Percentiles rank a stretch among this genome's conserved stretches.
These are phyloP conservation scores for Cheiracanthium punctorium DNA, from an alignment of 2,888 invertebrate species.

Conservation along the genomic window DNA sequence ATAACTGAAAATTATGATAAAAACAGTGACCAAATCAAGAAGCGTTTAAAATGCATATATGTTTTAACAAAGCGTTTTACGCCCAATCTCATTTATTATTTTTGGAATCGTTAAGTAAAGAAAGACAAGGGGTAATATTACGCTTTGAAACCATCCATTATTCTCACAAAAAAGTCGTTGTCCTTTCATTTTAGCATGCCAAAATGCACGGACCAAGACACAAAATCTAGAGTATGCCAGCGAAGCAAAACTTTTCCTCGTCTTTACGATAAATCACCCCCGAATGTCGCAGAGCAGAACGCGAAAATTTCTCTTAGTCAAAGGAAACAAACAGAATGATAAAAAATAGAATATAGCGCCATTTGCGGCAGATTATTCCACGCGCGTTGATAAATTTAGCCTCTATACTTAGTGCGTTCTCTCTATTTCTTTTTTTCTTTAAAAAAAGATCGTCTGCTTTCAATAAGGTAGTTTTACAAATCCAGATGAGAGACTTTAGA, in stretches of 20 bases:
- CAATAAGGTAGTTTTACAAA: too few relatives aligned
- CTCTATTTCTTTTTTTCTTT: too few relatives aligned
- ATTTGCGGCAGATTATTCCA: background rate
- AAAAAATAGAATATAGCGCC: background rate
- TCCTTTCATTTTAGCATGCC: background rate
- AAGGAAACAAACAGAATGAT: background rate
- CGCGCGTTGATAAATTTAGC: background rate
- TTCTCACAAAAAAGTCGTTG: background rate
- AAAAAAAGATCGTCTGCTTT: too few relatives aligned
- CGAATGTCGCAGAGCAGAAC: background rate
- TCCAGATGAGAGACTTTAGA: background rate
- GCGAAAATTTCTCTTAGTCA: background rate
- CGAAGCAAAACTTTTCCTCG: slow-evolving; percentile 10
- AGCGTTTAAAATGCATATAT: too few relatives aligned
- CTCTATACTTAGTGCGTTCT: too few relatives aligned
- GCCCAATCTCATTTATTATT: too few relatives aligned
- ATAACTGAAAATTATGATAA: too few relatives aligned
- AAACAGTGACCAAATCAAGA: too few relatives aligned
- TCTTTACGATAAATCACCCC: background rate
- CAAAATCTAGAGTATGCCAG: background rate
- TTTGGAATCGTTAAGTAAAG: too few relatives aligned
- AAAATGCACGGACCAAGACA: background rate
- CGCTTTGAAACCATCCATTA: background rate
- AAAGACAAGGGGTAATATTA: too few relatives aligned
- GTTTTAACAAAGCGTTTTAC: too few relatives aligned